These are phyloP conservation scores for Apamea crenata DNA, from an alignment of 2,888 invertebrate genomes.

Conservation along the genomic window DNA sequence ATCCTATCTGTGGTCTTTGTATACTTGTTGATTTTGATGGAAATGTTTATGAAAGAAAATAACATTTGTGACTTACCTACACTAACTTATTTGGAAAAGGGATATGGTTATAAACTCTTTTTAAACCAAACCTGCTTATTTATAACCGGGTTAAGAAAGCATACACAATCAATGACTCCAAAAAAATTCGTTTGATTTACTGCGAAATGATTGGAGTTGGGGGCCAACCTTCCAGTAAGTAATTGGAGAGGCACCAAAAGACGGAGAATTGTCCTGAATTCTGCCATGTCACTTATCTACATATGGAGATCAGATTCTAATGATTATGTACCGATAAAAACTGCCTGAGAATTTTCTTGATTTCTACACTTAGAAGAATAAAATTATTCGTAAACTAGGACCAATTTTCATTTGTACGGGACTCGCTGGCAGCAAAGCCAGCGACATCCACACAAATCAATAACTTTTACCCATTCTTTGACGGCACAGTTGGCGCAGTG, in stretches of 20 bases:
- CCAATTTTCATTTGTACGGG: neutral
- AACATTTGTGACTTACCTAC: neutral
- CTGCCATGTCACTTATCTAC: neutral
- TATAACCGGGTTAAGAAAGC: neutral
- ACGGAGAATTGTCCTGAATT: neutral
- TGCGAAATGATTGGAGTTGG: neutral
- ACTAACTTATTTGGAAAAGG: neutral
- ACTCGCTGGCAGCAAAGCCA: neutral
- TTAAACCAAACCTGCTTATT: neutral
- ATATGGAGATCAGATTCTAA: neutral
- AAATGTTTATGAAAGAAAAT: neutral
- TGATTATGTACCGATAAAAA: neutral
- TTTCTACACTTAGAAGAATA: neutral
- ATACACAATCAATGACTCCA: neutral
- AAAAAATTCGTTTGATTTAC: neutral
- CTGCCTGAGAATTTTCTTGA: neutral
- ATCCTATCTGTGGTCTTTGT: conserved; percentile 31
- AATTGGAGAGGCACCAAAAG: neutral
- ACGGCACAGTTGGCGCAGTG: no score
- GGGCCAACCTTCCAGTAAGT: neutral
- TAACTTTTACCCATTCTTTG: neutral
- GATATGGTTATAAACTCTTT: neutral
- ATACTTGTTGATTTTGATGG: conserved; percentile 13
- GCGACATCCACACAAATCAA: neutral
- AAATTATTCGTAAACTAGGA: neutral